A percentile compares a stretch with the other conserved stretches of the same genome.
Evolutionary conservation across 2,888 invertebrate genomes (phyloP).

Genomic region (Latheticus oryzae): DNA sequence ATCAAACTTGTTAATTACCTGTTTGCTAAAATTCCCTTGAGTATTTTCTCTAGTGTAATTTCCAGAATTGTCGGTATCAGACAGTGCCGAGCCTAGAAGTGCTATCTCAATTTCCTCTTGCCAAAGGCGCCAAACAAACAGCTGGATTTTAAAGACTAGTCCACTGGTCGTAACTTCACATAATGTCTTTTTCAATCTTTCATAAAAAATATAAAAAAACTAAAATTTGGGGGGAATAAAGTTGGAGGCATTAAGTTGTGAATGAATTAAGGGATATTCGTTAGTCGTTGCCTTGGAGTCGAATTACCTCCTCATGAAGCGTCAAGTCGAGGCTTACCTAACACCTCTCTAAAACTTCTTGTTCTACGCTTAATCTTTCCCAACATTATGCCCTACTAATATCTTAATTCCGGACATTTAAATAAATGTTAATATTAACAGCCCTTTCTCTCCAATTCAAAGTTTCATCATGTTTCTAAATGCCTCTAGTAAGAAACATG

Average conservation of each 20-base stretch:
- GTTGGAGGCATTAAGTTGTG: slow-evolving; percentile 41
- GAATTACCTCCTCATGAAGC: slow-evolving; percentile 54
- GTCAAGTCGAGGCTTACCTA: slow-evolving; percentile 52
- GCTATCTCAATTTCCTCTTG: slow-evolving; percentile 62
- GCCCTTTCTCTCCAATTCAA: slow-evolving; percentile 31
- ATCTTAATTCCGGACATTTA: slow-evolving; percentile 64
- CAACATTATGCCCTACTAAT: slow-evolving; percentile 62
- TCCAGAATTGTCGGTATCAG: slow-evolving; percentile 65
- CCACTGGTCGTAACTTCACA: slow-evolving; percentile 5
- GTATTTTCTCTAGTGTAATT: slow-evolving; percentile 65
- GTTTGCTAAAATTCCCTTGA: slow-evolving; percentile 65
- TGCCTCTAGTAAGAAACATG: slow-evolving; percentile 36
- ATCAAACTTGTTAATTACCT: slow-evolving; percentile 67
- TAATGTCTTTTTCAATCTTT: slow-evolving; percentile 10
- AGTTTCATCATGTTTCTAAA: slow-evolving; percentile 43
- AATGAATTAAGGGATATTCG: slow-evolving; percentile 55
- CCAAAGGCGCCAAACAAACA: slow-evolving; percentile 44
- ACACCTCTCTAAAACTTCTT: slow-evolving; percentile 54
- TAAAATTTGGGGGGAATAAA: slow-evolving; percentile 9
- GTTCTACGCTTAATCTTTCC: slow-evolving; percentile 59
- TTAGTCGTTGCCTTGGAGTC: slow-evolving; percentile 48
- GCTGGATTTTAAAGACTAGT: slow-evolving; percentile 5
- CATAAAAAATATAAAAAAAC: slow-evolving; percentile 17
- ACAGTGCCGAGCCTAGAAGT: slow-evolving; percentile 51
- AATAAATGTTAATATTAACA: slow-evolving; percentile 60